These are phyloP conservation scores for Cephalopachus bancanus DNA, from an alignment of 2,797 vertebrate genomes.

Conservation along the genomic window DNA sequence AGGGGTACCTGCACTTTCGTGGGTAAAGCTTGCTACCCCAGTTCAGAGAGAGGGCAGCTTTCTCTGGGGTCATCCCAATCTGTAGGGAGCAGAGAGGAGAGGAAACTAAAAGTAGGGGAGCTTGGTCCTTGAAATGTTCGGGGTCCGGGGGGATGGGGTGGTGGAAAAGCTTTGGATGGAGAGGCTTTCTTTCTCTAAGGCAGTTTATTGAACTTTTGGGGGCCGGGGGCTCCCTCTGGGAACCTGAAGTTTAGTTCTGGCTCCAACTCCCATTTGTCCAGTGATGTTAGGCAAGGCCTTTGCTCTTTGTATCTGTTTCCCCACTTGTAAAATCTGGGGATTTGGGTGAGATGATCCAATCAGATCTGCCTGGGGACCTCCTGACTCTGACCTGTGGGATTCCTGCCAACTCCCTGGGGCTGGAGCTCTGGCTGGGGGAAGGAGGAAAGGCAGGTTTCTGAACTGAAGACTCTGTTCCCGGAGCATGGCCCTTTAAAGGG, in stretches of 20 bases:
- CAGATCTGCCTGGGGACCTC: neutral
- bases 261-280: neutral
- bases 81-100: neutral
- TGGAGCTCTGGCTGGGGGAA: neutral
- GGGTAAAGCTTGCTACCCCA: neutral
- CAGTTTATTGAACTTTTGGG: neutral
- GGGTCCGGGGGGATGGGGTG: neutral
- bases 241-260: neutral
- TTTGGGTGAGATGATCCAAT: neutral
- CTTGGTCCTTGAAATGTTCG: neutral
- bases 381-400: conserved; percentile 68
- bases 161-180: neutral
- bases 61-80: neutral
- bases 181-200: neutral
- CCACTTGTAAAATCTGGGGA: conserved; percentile 1
- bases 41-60: neutral
- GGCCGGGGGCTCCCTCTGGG: neutral
- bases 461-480: neutral
- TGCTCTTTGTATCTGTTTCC: neutral
- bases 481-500: conserved; percentile 66
- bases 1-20: neutral
- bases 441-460: neutral
- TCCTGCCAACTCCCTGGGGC: neutral
- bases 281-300: conserved; percentile 18
- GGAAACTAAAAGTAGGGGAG: conserved; percentile 28